phyloP scores from a whole-genome alignment of 53 echinoderm and acorn worm species.

The Luidia sarsii region DNA sequence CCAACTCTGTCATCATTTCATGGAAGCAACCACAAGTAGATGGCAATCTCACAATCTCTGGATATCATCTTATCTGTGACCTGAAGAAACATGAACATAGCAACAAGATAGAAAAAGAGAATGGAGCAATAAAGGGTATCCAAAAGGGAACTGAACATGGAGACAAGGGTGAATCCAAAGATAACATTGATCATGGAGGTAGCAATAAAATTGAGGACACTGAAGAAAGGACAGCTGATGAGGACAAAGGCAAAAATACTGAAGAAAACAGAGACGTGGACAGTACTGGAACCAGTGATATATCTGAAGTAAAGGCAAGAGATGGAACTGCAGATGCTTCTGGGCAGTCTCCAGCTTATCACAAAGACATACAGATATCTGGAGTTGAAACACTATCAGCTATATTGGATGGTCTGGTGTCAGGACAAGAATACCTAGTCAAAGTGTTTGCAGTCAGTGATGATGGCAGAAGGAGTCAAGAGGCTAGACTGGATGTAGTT shows the following conservation, averaged over 20 bases:
- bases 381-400: slow-evolving; percentile 41
- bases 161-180: too few relatives aligned
- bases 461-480: slow-evolving; percentile 38
- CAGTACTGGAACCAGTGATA: background rate
- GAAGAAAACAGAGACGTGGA: too few relatives aligned
- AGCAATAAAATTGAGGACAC: too few relatives aligned
- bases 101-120: background rate
- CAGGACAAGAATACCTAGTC: slow-evolving; percentile 48
- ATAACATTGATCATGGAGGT: too few relatives aligned
- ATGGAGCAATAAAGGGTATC: background rate
- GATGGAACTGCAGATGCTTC: background rate
- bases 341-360: background rate
- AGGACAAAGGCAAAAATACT: too few relatives aligned
- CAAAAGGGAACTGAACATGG: background rate
- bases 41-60: background rate
- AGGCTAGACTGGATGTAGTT: slow-evolving; percentile 26
- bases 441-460: slow-evolving; percentile 53
- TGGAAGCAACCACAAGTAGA: background rate
- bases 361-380: slow-evolving; percentile 42
- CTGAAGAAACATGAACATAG: background rate
- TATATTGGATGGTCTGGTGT: slow-evolving; percentile 52
- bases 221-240: too few relatives aligned
- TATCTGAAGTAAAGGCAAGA: background rate
- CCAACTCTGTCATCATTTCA: background rate
- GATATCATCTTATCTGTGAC: slow-evolving; percentile 7